Evolutionary conservation across 2,888 invertebrate species (phyloP).

Genomic region (Prosapia bicincta): DNA sequence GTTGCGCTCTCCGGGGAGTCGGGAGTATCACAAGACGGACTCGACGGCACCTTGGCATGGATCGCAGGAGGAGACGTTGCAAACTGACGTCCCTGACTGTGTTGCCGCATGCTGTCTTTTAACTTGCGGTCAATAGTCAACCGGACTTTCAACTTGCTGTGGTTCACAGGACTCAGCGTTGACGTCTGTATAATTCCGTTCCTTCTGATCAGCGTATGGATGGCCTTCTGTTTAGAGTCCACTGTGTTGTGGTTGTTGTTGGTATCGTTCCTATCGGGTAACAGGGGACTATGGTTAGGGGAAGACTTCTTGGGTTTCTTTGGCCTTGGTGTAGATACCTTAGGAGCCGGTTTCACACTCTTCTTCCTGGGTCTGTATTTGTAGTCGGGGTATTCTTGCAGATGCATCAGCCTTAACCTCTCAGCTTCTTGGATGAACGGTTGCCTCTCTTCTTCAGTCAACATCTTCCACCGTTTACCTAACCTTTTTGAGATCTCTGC

Average conservation of each 20-base stretch:
- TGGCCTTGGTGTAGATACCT: slow-evolving; percentile 50
- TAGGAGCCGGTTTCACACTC: slow-evolving; percentile 68
- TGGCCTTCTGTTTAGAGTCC: slow-evolving; percentile 17
- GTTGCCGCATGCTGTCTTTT: slow-evolving; percentile 41
- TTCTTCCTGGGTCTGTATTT: slow-evolving; percentile 95
- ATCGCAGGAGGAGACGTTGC: slow-evolving; percentile 60
- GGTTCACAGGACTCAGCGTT: slow-evolving; percentile 38
- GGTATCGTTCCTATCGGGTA: slow-evolving; percentile 46
- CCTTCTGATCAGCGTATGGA: slow-evolving; percentile 26
- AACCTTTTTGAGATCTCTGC: slow-evolving; percentile 95
- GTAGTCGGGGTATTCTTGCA: slow-evolving; percentile 95
- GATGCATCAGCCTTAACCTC: slow-evolving; percentile 82
- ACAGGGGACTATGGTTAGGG: slow-evolving; percentile 43
- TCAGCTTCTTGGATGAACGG: slow-evolving; percentile 94
- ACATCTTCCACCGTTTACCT: slow-evolving; percentile 82
- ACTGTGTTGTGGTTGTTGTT: slow-evolving; percentile 47
- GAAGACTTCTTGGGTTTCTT: slow-evolving; percentile 56
- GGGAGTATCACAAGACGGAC: slow-evolving; percentile 70
- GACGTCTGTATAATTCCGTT: slow-evolving; percentile 35
- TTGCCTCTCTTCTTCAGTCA: slow-evolving; percentile 72
- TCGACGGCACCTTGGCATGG: slow-evolving; percentile 66
- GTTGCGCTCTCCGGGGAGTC: slow-evolving; percentile 87
- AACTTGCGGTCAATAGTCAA: slow-evolving; percentile 54
- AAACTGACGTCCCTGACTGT: slow-evolving; percentile 40
- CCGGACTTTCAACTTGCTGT: slow-evolving; percentile 51